Evolutionary conservation across 2,113 vertebrate species (phyloP).

Genomic region (Calidris pugnax): DNA sequence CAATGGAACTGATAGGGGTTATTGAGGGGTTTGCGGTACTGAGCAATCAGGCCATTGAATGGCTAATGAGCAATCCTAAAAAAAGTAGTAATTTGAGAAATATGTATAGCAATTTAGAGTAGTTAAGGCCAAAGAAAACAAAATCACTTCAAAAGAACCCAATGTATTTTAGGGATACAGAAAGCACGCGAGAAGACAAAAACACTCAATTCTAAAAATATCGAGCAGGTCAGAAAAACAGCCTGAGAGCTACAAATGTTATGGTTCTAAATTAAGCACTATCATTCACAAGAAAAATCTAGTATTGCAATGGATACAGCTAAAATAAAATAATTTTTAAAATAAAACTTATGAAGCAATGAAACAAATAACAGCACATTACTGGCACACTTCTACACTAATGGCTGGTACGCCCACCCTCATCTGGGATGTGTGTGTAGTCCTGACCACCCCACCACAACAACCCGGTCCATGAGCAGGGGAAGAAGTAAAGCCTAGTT

Average conservation of each 20-base stretch:
- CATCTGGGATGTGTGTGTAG: neutral
- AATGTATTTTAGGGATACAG: neutral
- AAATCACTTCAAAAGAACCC: neutral
- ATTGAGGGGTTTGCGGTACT: neutral
- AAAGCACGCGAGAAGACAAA: neutral
- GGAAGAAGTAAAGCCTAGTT: neutral
- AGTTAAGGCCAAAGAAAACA: neutral
- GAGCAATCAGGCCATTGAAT: neutral
- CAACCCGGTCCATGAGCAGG: accelerated
- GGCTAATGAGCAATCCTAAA: neutral
- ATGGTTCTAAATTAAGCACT: neutral
- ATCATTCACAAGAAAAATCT: neutral
- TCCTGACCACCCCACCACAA: neutral
- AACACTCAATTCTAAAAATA: neutral
- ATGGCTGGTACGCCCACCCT: neutral
- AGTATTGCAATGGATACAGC: neutral
- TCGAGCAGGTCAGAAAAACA: neutral
- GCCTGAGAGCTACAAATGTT: neutral
- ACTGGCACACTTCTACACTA: neutral
- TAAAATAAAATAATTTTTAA: neutral
- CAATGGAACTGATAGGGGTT: neutral
- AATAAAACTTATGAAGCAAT: neutral
- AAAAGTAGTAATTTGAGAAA: neutral
- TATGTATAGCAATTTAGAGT: neutral
- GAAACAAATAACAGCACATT: neutral